Percentiles rank a stretch among this genome's conserved stretches.
Evolutionary conservation across 2,113 vertebrate species (phyloP).

Genomic region (Periophthalmus modestus): DNA sequence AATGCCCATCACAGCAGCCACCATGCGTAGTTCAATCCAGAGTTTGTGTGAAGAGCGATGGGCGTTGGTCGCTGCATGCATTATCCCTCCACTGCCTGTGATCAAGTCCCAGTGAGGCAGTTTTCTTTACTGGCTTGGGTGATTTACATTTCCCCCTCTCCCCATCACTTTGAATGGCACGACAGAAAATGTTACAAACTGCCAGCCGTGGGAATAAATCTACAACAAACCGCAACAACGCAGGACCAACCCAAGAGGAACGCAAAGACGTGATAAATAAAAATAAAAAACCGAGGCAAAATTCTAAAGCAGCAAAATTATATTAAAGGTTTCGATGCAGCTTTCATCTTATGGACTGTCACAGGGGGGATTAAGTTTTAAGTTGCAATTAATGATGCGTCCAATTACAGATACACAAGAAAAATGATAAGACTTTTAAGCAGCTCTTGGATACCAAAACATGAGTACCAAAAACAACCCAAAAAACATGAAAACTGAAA

Average conservation of each 20-base stretch:
- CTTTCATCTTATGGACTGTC: constrained; percentile 9
- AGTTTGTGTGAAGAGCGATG: constrained; percentile 46
- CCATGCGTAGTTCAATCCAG: constrained; percentile 24
- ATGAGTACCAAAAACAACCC: neutral
- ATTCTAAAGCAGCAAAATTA: constrained; percentile 3
- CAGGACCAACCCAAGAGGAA: constrained; percentile 21
- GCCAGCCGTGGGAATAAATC: constrained; percentile 40
- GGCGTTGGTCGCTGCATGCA: constrained; percentile 21
- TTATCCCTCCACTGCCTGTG: constrained; percentile 39
- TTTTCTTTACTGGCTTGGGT: constrained; percentile 39
- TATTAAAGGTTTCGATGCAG: constrained; percentile 10
- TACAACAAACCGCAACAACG: constrained; percentile 37
- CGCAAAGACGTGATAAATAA: constrained; percentile 9
- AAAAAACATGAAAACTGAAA: constrained; percentile 8
- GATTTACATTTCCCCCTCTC: constrained; percentile 54
- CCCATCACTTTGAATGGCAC: constrained; percentile 36
- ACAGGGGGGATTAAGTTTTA: neutral
- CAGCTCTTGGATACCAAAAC: constrained; percentile 18
- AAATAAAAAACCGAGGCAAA: neutral
- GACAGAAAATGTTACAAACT: constrained; percentile 38
- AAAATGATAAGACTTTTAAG: neutral
- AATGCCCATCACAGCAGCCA: constrained; percentile 15
- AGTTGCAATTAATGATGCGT: neutral
- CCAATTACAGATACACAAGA: neutral
- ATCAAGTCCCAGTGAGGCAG: constrained; percentile 47